Conservation (phyloP, 1,140 invertebrate genomes). For the Dinoponera quadriceps region DNA sequence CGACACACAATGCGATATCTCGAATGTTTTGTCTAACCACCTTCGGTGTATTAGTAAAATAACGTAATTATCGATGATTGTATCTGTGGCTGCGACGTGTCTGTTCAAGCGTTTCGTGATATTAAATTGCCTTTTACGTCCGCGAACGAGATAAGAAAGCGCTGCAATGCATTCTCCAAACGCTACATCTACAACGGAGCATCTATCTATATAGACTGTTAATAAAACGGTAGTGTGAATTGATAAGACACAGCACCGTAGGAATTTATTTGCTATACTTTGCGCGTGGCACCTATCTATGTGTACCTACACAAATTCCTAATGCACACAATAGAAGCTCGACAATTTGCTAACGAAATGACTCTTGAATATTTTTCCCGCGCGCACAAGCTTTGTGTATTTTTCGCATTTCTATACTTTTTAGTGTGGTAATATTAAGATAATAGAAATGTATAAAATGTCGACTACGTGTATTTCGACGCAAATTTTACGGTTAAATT, state of each 20-base stretch:
- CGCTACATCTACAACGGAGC: neutral
- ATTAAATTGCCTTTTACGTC: slow-evolving; percentile 6
- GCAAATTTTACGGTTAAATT: too few relatives aligned
- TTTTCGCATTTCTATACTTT: too few relatives aligned
- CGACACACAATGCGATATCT: neutral
- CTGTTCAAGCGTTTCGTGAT: neutral
- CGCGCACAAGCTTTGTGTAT: too few relatives aligned
- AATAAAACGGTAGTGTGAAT: neutral
- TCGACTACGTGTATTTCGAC: too few relatives aligned
- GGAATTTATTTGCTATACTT: neutral
- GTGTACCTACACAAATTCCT: neutral
- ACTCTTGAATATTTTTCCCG: too few relatives aligned
- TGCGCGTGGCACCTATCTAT: neutral
- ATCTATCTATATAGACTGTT: neutral
- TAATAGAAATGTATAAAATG: too few relatives aligned
- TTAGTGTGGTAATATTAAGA: too few relatives aligned
- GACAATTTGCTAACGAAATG: neutral
- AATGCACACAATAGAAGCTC: neutral
- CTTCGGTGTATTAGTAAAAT: neutral
- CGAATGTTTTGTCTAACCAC: slow-evolving; percentile 3
- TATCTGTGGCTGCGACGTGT: neutral
- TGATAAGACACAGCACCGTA: neutral
- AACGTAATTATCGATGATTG: slow-evolving; percentile 1
- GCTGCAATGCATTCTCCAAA: neutral
- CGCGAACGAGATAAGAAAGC: slow-evolving; percentile 21